A percentile compares a stretch with the other conserved stretches of the same genome.
Evolutionary conservation across 35 echinoderm and acorn worm species (phyloP).

Genomic region (Stichopus chloronotus): DNA sequence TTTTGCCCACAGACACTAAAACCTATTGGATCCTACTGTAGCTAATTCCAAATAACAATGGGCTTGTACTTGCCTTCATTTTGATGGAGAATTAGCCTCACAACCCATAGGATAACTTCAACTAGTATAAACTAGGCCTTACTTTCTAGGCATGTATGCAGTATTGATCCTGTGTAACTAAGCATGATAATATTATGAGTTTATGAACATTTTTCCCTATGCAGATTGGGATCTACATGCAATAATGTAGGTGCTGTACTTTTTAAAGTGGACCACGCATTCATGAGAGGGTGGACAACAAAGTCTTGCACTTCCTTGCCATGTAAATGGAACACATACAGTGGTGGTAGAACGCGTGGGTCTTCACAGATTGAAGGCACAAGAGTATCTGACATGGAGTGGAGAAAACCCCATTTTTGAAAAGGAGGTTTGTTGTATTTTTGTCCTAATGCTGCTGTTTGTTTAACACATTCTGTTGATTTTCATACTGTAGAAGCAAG

Average conservation of each 20-base stretch:
- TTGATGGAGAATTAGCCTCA: background rate
- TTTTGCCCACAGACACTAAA: background rate
- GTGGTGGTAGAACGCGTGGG: background rate
- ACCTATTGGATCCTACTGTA: background rate
- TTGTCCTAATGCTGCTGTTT: background rate
- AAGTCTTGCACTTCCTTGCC: background rate
- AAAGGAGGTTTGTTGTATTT: background rate
- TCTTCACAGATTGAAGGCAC: slow-evolving; percentile 4
- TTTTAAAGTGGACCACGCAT: background rate
- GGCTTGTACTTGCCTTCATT: background rate
- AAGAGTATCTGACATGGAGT: slow-evolving; percentile 22
- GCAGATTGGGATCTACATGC: background rate
- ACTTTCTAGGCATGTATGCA: background rate
- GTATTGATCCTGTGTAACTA: background rate
- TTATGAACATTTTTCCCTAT: background rate
- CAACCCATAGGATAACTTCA: background rate
- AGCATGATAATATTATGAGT: background rate
- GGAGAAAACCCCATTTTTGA: background rate
- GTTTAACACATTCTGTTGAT: background rate
- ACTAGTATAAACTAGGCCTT: background rate
- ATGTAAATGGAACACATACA: slow-evolving; percentile 9
- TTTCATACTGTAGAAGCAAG: background rate
- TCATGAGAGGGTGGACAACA: slow-evolving; percentile 6
- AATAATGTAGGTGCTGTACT: background rate
- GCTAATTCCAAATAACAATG: background rate